Evolutionary conservation across 2,797 vertebrate genomes (phyloP), one percentile per base, ranked within the genome.

Genomic region (Oreochromis mossambicus): DNA sequence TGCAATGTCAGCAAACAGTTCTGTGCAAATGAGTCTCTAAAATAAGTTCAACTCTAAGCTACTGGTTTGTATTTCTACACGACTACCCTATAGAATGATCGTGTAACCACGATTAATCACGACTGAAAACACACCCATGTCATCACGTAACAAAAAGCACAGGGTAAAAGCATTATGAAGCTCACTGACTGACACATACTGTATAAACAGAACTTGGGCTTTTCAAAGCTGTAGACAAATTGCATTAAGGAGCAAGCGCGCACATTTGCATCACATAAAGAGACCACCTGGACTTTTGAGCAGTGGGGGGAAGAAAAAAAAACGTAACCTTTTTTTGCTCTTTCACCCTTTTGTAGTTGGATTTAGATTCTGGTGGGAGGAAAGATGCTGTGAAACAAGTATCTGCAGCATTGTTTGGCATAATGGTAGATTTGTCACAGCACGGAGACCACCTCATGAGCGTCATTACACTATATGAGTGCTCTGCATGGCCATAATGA

Each of bases 401-500:
- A 66, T 76, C 55, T 79, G 46, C 38, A 61, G 43, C 43, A 48
- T 14, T 81, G 43, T 56, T 68, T 46, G 43, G 21, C 66, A 56
- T 41, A 36, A 17, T 78, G 70, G 48, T 81, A 48, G 56, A 56
- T 82, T 54, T 80, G 56, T 38, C 84, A 73, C 76, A 82, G 46
- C 21, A 52, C 3, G 26, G 52, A 76, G 76, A 75, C 41, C 70
- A 51, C 70, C 70, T 83, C 26, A 34, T 34, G 52, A 58, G 78
- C 41, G n/a, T 46, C 58, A 82, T 83, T 80, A 55, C 41, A 56
- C 46, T 15, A 56, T 66, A 24, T 17, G 9, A 68, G 61, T 26
- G 66, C 77, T 66, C 73, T 34, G 21, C 29, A 9, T 77, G 78
- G 41, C 77, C 81, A 75, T 86, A 87, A 89, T 87, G 83, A 82